phyloP scores from a whole-genome alignment of 2,113 vertebrate genomes.

The Actenoides lindsayi region DNA sequence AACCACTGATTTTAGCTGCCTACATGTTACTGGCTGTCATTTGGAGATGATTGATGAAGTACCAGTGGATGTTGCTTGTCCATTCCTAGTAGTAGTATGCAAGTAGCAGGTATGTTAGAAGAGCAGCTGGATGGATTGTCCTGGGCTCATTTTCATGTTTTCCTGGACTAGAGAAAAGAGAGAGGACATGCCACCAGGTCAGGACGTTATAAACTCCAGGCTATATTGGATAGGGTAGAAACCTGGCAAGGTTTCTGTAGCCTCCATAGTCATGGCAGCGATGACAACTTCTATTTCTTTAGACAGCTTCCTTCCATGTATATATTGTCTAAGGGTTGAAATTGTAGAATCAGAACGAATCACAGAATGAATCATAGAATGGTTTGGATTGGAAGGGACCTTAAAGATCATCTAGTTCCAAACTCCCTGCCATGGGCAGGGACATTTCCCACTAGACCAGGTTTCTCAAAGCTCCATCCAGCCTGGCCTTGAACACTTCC shows the following conservation, averaged over 20 bases:
- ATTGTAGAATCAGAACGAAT: not conserved
- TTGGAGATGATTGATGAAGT: not conserved
- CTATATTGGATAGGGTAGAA: not conserved
- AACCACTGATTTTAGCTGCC: not conserved
- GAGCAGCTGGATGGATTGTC: not conserved
- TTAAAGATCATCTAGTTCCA: not conserved
- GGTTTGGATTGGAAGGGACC: not conserved
- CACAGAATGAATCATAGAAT: not conserved
- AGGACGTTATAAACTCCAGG: accelerated
- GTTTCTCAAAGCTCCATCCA: not conserved
- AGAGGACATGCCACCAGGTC: not conserved
- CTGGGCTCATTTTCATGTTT: not conserved
- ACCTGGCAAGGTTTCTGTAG: not conserved
- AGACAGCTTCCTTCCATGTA: not conserved
- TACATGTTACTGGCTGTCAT: accelerated
- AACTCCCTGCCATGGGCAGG: not conserved
- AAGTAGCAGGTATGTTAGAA: not conserved
- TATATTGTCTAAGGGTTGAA: not conserved
- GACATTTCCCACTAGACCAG: not conserved
- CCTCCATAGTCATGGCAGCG: accelerated
- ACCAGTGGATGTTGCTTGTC: not conserved
- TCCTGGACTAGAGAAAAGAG: not conserved
- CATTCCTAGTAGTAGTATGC: accelerated
- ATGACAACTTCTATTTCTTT: not conserved
- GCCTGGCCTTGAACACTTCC: not conserved